Conservation (phyloP, 2,113 vertebrate genomes). For the Octodon degus region DNA sequence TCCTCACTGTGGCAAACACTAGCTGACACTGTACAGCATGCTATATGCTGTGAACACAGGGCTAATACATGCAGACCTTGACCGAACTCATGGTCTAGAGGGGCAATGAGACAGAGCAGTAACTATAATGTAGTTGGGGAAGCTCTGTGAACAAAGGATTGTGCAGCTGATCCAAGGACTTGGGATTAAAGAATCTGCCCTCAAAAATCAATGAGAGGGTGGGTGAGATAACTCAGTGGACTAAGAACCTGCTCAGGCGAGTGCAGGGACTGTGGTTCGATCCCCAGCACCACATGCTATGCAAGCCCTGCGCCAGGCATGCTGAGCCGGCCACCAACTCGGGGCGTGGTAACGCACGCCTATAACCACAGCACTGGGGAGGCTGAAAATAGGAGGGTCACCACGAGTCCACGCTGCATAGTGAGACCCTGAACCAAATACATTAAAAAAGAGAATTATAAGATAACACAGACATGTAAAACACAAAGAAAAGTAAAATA, state of each 20-base stretch:
- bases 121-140: neutral
- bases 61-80: neutral
- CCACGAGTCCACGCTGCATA: no score
- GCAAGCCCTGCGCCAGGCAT: no score
- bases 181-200: neutral
- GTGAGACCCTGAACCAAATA: no score
- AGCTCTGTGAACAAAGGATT: neutral
- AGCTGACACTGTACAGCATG: neutral
- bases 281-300: no score
- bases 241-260: no score
- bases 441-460: neutral
- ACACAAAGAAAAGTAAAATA: conserved; percentile 13
- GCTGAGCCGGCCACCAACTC: no score
- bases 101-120: neutral
- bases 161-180: neutral
- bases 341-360: no score
- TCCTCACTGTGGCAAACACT: neutral
- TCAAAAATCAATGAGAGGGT: neutral
- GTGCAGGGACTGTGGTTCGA: no score
- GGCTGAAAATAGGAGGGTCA: no score
- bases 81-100: neutral
- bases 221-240: no score
- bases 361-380: no score
- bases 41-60: neutral
- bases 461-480: neutral